Percentiles rank a stretch among this genome's conserved stretches.
These are phyloP conservation scores for Apogon talboti DNA, from an alignment of 2,797 vertebrate genomes.

Conservation along the genomic window DNA sequence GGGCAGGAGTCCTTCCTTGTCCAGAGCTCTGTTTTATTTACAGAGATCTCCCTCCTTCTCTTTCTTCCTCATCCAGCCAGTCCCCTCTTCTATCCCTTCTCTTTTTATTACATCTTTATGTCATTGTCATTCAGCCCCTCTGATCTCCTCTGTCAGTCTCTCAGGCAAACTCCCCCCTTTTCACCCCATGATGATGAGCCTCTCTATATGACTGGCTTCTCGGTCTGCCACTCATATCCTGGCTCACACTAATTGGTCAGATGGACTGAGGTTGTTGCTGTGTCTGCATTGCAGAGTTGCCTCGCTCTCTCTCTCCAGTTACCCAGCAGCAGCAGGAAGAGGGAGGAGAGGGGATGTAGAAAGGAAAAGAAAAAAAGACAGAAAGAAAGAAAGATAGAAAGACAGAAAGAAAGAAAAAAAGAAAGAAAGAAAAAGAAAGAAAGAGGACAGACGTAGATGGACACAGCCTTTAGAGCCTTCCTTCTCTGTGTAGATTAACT, in stretches of 20 bases:
- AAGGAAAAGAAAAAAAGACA: slow-evolving; percentile 19
- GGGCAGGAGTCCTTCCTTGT: slow-evolving; percentile 46
- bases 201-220: slow-evolving; percentile 71
- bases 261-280: slow-evolving; percentile 79
- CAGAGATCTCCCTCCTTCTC: slow-evolving; percentile 37
- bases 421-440: slow-evolving; percentile 18
- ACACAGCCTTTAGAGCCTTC: slow-evolving; percentile 43
- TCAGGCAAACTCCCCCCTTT: slow-evolving; percentile 36
- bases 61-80: slow-evolving; percentile 35
- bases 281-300: slow-evolving; percentile 84
- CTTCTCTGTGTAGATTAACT: slow-evolving; percentile 54
- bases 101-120: slow-evolving; percentile 46
- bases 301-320: slow-evolving; percentile 63
- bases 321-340: slow-evolving; percentile 46
- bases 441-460: slow-evolving; percentile 44
- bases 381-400: slow-evolving; percentile 30
- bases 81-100: slow-evolving; percentile 15
- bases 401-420: slow-evolving; percentile 11
- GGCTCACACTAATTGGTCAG: slow-evolving; percentile 78
- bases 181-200: slow-evolving; percentile 46
- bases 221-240: slow-evolving; percentile 75
- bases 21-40: slow-evolving; percentile 53
- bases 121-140: slow-evolving; percentile 60
- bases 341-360: slow-evolving; percentile 37
- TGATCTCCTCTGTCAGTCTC: slow-evolving; percentile 53